These are phyloP conservation scores for Eupithecia dodoneata DNA, from an alignment of 2,888 invertebrate species.

Conservation along the genomic window DNA sequence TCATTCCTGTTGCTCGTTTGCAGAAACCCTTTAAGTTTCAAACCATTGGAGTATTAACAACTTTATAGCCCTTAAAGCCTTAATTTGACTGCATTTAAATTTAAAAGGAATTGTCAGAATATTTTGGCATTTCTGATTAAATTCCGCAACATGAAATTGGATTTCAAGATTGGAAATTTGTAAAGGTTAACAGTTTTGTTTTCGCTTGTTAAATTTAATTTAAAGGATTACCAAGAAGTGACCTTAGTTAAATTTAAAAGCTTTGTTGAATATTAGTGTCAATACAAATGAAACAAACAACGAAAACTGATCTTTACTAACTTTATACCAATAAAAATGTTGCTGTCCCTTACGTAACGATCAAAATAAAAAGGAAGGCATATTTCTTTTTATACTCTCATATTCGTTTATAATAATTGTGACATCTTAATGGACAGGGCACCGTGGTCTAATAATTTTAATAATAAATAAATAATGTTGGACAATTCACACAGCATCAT, in stretches of 20 bases:
- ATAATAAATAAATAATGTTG: too few relatives aligned
- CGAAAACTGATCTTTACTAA: too few relatives aligned
- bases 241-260: background rate
- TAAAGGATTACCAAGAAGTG: background rate
- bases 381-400: background rate
- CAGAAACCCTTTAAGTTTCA: slow-evolving; percentile 38
- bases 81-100: slow-evolving; percentile 45
- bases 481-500: too few relatives aligned
- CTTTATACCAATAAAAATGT: background rate
- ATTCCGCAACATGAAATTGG: slow-evolving; percentile 44
- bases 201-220: background rate
- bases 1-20: background rate
- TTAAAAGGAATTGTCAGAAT: slow-evolving; percentile 41
- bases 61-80: slow-evolving; percentile 42
- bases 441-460: too few relatives aligned
- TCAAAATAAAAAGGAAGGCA: background rate
- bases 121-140: slow-evolving; percentile 45
- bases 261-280: background rate
- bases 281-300: background rate
- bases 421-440: background rate
- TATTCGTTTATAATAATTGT: background rate
- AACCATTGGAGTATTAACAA: slow-evolving; percentile 48
- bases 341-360: background rate
- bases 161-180: slow-evolving; percentile 43
- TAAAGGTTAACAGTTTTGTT: slow-evolving; percentile 23